These are phyloP conservation scores for Microcebus murinus DNA, from an alignment of 2,113 vertebrate genomes.

Conservation along the genomic window DNA sequence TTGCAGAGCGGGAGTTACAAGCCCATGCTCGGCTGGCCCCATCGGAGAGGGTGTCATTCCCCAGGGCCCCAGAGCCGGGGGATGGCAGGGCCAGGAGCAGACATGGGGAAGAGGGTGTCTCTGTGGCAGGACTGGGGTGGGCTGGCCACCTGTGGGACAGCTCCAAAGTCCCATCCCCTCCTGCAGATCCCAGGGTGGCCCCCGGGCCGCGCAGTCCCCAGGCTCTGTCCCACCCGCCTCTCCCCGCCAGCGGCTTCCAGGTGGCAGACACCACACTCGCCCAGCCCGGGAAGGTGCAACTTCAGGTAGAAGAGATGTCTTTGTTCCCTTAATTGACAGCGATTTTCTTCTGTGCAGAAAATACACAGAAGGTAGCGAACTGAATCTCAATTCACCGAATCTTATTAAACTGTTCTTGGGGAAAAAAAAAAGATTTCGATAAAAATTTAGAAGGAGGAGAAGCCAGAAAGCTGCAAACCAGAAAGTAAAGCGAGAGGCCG, in stretches of 20 bases:
- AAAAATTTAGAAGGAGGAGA: slow-evolving; percentile 23
- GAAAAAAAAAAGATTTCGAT: not conserved
- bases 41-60: not conserved
- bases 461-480: not conserved
- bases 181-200: rapidly evolving
- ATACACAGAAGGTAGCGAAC: slow-evolving; percentile 40
- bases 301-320: not conserved
- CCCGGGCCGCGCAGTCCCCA: rapidly evolving
- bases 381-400: not conserved
- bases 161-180: rapidly evolving
- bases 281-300: not conserved
- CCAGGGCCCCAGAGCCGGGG: rapidly evolving
- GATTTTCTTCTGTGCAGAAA: slow-evolving; percentile 57
- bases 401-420: slow-evolving; percentile 42
- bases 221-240: not conserved
- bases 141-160: rapidly evolving
- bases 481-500: not conserved
- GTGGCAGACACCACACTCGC: not conserved
- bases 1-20: rapidly evolving
- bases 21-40: too few species aligned
- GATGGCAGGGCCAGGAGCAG: not conserved
- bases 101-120: rapidly evolving
- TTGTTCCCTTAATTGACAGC: slow-evolving; percentile 45
- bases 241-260: not conserved
- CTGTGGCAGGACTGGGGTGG: not conserved